Percentiles rank a stretch among this genome's conserved stretches.
These are phyloP conservation scores for Lycaena phlaeas DNA, from an alignment of 2,888 invertebrate genomes.

Conservation along the genomic window DNA sequence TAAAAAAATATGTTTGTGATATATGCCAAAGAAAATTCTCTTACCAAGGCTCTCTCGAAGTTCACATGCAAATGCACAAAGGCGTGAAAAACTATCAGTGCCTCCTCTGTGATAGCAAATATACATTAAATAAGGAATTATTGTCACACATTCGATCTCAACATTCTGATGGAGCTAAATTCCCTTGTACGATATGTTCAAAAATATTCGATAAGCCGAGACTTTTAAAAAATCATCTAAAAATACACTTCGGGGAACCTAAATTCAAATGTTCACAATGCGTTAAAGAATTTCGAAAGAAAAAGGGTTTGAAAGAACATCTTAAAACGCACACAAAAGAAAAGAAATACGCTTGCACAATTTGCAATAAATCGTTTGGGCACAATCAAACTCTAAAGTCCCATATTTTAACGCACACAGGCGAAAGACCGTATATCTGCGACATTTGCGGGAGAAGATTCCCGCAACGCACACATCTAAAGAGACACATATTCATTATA, in stretches of 20 bases:
- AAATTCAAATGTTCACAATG: conserved; percentile 47
- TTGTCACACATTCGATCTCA: conserved; percentile 38
- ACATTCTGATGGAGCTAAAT: conserved; percentile 33
- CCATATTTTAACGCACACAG: conserved; percentile 53
- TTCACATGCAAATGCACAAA: conserved; percentile 34
- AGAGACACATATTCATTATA: conserved; percentile 53
- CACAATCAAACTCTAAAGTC: conserved; percentile 58
- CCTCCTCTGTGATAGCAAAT: conserved; percentile 36
- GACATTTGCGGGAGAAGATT: conserved; percentile 53
- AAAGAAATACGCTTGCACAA: conserved; percentile 38
- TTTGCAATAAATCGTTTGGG: conserved; percentile 45
- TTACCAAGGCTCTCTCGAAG: conserved; percentile 36
- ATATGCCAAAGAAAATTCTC: conserved; percentile 37
- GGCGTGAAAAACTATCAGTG: conserved; percentile 46
- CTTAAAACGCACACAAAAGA: conserved; percentile 53
- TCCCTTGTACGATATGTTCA: conserved; percentile 40
- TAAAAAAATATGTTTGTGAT: conserved; percentile 31
- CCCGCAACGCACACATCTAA: conserved; percentile 51
- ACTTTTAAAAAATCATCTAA: conserved; percentile 44
- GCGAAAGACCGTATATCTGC: conserved; percentile 52
- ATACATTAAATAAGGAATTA: conserved; percentile 41
- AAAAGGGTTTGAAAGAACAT: conserved; percentile 53
- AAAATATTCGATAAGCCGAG: conserved; percentile 38
- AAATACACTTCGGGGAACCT: conserved; percentile 36
- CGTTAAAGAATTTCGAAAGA: conserved; percentile 43